Conservation (phyloP, 1,140 invertebrate genomes). For the Apis dorsata region DNA sequence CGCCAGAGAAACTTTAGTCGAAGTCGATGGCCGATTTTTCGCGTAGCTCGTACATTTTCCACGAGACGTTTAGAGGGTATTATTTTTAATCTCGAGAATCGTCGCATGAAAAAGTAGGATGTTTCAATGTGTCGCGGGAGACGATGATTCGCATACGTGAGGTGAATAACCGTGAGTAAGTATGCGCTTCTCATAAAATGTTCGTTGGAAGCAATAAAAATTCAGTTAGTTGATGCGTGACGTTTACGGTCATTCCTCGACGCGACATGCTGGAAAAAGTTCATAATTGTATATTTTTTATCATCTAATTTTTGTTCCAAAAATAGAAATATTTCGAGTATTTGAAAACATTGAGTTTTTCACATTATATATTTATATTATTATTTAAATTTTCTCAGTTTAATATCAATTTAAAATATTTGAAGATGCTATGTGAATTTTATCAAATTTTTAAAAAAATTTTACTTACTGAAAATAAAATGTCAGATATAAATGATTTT, state of each 20-base stretch:
- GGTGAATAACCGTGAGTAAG: slow-evolving; percentile 36
- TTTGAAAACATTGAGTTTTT: too few species aligned
- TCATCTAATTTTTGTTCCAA: too few species aligned
- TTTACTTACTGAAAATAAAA: too few species aligned
- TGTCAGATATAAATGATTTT: too few species aligned
- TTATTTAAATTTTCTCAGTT: too few species aligned
- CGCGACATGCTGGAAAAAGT: neutral
- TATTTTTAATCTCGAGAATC: slow-evolving; percentile 16
- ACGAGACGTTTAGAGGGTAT: neutral
- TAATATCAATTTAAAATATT: too few species aligned
- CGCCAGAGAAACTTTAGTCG: too few species aligned
- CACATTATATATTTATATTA: too few species aligned
- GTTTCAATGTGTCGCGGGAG: slow-evolving; percentile 9
- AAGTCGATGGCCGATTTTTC: neutral
- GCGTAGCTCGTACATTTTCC: neutral
- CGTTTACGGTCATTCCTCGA: neutral
- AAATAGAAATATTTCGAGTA: too few species aligned
- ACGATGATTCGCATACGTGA: neutral
- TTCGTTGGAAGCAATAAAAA: neutral
- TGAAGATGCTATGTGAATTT: too few species aligned
- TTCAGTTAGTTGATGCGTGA: neutral
- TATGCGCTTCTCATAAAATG: slow-evolving; percentile 14
- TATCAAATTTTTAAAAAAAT: too few species aligned
- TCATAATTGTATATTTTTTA: too few species aligned
- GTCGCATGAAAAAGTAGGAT: neutral